Conservation (phyloP, 2,797 vertebrate species). For the Tamandua tetradactyla region DNA sequence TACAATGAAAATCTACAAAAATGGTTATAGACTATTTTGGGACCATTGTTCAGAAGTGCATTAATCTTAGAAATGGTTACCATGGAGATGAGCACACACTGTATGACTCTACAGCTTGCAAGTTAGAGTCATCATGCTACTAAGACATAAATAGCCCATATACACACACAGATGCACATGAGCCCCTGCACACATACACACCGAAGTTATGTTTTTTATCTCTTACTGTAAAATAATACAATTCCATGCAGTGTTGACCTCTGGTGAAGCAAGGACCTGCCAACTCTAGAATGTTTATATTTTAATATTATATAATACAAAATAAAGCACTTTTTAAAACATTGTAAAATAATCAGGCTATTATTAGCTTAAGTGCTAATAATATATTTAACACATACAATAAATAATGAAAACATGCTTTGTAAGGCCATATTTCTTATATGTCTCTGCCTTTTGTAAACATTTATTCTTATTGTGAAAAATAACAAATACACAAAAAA, state of each 20-base stretch:
- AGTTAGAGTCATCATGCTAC: conserved; percentile 62
- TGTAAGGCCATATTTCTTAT: not conserved
- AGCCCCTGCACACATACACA: not conserved
- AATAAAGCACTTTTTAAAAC: not conserved
- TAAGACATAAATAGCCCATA: conserved; percentile 41
- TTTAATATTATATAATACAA: not conserved
- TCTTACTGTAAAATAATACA: not conserved
- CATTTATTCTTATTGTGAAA: too few species aligned
- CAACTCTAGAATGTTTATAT: conserved; percentile 21
- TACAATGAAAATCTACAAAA: conserved; percentile 70
- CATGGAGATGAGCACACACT: conserved; percentile 67
- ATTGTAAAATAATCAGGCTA: not conserved
- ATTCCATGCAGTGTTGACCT: conserved; percentile 51
- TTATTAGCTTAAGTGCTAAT: conserved; percentile 30
- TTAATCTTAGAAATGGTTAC: conserved; percentile 78
- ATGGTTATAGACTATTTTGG: conserved; percentile 68
- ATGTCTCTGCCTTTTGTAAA: too few species aligned
- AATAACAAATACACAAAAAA: too few species aligned
- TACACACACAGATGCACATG: not conserved
- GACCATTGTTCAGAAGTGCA: conserved; percentile 69
- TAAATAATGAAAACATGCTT: not conserved
- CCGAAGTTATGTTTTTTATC: not conserved
- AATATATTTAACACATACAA: not conserved
- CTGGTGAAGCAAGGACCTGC: conserved; percentile 27
- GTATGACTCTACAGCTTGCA: conserved; percentile 57